Evolutionary conservation across 2,797 vertebrate species (phyloP), one percentile per base, ranked within the genome.

Genomic region (Acrocephalus scirpaceus): DNA sequence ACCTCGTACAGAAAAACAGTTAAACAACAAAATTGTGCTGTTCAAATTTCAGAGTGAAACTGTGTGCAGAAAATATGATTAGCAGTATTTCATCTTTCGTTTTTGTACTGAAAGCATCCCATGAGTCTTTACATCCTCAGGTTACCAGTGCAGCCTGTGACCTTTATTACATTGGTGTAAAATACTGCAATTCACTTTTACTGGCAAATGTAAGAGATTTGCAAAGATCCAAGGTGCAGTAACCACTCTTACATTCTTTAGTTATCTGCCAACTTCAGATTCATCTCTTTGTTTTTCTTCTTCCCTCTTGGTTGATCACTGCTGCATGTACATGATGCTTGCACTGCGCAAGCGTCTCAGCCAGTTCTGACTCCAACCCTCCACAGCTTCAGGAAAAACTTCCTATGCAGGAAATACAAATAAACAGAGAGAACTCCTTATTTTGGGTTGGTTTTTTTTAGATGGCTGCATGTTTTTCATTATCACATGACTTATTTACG

Each of bases 261-360:
- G 18, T 14, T 14, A 7, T 64, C 45, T 80, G 32, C 36, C 66
- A 47, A 0, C 26, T 56, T 65, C 23, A 21, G 40, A 50, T 62
- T 60, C 0, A 21, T 34, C 42, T 67, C 8, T 54, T 60, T 75
- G 3, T 47, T 75, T 87, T 62, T 58, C 50, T 38, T 76, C 16
- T n/a, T 58, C 25, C 3, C 0, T 10, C 32, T 34, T 27, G 50
- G 27, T 7, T 42, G 57, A 2, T 82, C 26, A 2, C 20, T 67
- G 29, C 36, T 50, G 0, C 38, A 3, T 20, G 36, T 34, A 23
- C 6, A 0, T 21, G 56, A 23, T 40, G 51, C 42, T 74, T 9
- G 6, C 15, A 3, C 34, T 25, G 11, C 1, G 0, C 25, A 16
- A 13, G 14, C 2, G 2, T 40, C 66, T 32, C 32, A 27, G 40